Evolutionary conservation across 2,888 invertebrate genomes (phyloP).

Genomic region (Eupithecia centaureata): DNA sequence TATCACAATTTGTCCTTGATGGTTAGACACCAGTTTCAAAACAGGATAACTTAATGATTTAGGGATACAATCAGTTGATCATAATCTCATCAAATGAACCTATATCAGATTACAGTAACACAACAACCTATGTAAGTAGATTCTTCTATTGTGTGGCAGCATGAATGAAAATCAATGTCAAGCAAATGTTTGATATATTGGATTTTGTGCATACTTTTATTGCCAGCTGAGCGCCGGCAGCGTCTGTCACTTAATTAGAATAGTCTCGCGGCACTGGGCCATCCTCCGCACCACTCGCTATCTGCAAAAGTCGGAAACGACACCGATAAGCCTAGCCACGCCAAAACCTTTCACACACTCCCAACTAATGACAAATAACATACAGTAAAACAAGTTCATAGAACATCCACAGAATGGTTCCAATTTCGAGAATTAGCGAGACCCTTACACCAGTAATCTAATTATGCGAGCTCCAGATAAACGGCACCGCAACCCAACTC

Average conservation of each 20-base stretch:
- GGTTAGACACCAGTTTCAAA: neutral
- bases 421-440: conserved; percentile 21
- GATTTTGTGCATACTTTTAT: conserved; percentile 68
- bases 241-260: conserved; percentile 81
- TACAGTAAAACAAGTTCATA: neutral
- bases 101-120: conserved; percentile 15
- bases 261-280: conserved; percentile 73
- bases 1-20: neutral
- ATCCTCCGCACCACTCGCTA: conserved; percentile 78
- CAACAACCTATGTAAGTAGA: neutral
- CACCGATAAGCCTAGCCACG: conserved; percentile 74
- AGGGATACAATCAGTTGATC: neutral
- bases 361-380: conserved; percentile 10
- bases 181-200: conserved; percentile 28
- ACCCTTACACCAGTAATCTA: conserved; percentile 60
- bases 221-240: conserved; percentile 81
- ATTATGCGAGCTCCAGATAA: conserved; percentile 72
- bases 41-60: neutral
- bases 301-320: conserved; percentile 81
- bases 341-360: conserved; percentile 51
- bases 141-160: conserved; percentile 6
- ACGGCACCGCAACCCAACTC: conserved; percentile 74
- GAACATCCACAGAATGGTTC: conserved; percentile 17
- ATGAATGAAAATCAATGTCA: conserved; percentile 46
- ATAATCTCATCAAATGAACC: conserved; percentile 19